phyloP scores from a whole-genome alignment of 2,113 vertebrate species.

The Gallinago undulata region DNA sequence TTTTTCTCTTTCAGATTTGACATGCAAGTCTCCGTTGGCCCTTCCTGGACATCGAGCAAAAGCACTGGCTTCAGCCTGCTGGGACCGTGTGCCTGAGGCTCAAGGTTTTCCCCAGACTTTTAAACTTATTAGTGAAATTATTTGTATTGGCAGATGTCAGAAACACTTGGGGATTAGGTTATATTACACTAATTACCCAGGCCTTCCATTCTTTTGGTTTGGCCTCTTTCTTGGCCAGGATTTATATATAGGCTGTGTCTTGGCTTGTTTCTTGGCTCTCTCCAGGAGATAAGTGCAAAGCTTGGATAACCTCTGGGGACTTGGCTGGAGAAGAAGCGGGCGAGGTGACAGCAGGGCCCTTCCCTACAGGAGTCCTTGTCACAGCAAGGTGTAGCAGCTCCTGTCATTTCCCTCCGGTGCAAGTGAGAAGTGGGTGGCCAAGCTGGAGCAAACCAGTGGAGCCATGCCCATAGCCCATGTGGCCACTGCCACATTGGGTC shows the following conservation, averaged over 20 bases:
- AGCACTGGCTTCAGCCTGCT: not conserved
- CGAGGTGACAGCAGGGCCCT: not conserved
- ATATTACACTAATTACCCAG: not conserved
- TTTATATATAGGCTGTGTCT: conserved; percentile 28
- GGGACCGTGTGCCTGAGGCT: not conserved
- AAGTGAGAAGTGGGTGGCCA: not conserved
- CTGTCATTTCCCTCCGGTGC: fast-evolving
- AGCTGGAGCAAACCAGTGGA: not conserved
- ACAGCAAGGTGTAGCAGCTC: not conserved
- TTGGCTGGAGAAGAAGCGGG: not conserved
- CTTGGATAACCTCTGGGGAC: not conserved
- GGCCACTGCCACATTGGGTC: not conserved
- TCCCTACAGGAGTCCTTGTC: fast-evolving
- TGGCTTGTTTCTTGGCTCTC: not conserved
- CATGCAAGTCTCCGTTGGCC: not conserved
- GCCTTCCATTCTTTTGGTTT: not conserved
- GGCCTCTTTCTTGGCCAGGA: not conserved
- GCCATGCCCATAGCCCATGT: not conserved
- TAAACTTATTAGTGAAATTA: not conserved
- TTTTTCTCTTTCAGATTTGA: not conserved
- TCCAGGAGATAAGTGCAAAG: not conserved
- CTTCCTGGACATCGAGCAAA: not conserved
- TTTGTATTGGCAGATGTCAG: conserved; percentile 44
- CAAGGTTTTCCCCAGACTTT: not conserved
- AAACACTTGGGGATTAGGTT: not conserved